Percentiles rank a stretch among this genome's conserved stretches.
These are phyloP conservation scores for Gorsachius goisagi DNA, from an alignment of 2,113 vertebrate genomes.

Conservation along the genomic window DNA sequence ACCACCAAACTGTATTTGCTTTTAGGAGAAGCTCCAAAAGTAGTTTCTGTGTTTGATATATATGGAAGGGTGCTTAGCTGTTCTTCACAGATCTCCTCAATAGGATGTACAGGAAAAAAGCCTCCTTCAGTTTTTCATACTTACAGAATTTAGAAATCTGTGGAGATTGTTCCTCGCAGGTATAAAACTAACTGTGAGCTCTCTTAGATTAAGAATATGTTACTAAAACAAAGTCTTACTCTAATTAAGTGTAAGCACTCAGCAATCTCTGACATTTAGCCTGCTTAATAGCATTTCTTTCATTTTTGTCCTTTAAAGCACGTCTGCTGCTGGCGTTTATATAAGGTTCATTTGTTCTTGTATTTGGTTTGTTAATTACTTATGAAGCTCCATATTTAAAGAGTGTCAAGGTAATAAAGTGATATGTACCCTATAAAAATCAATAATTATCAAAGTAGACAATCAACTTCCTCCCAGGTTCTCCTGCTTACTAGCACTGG, in stretches of 20 bases:
- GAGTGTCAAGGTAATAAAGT: background rate
- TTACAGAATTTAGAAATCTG: background rate
- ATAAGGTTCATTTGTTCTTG: background rate
- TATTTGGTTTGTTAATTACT: slow-evolving; percentile 25
- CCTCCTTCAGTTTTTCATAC: background rate
- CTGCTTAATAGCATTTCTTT: background rate
- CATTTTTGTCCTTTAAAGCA: background rate
- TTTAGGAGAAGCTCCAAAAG: background rate
- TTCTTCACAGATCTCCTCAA: background rate
- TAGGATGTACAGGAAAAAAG: background rate
- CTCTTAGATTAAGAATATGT: background rate
- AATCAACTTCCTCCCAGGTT: background rate
- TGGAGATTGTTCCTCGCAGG: background rate
- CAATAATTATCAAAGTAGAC: background rate
- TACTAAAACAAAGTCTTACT: background rate
- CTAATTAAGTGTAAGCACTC: background rate
- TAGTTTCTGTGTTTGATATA: background rate
- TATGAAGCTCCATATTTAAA: background rate
- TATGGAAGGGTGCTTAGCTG: background rate
- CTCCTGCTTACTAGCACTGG: background rate
- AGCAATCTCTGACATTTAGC: background rate
- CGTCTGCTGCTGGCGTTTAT: background rate
- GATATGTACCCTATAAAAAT: background rate
- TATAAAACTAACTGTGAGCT: background rate
- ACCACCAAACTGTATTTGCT: background rate